These are phyloP conservation scores for Dendronephthya gigantea DNA, from an alignment of 64 coral and sea anemone species.

Conservation along the genomic window DNA sequence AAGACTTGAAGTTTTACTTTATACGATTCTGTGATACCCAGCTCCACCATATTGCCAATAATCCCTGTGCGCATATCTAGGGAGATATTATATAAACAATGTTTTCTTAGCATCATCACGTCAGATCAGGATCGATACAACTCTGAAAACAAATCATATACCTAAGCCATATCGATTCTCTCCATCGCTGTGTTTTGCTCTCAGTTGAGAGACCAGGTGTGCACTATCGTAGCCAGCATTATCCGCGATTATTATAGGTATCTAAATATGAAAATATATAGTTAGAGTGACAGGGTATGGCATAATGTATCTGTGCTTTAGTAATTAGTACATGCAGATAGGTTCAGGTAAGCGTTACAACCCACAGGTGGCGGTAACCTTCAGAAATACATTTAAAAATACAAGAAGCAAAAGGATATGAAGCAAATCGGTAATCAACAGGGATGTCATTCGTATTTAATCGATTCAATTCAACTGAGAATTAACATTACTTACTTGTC, in stretches of 20 bases:
- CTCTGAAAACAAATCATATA: conserved; percentile 12
- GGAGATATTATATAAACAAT: neutral
- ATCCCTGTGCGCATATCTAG: conserved; percentile 73
- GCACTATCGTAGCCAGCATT: conserved; percentile 99
- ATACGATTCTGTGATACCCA: conserved; percentile 90
- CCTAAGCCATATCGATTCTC: conserved; percentile 67
- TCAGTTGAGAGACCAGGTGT: conserved; percentile 85
- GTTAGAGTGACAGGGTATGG: too few species aligned
- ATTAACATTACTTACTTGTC: conserved; percentile 44
- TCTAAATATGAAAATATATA: conserved; percentile 16
- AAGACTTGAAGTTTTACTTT: conserved; percentile 90
- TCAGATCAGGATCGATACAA: too few species aligned
- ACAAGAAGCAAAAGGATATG: too few species aligned
- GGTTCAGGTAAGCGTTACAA: too few species aligned
- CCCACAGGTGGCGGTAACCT: neutral
- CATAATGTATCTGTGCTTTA: too few species aligned
- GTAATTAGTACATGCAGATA: too few species aligned
- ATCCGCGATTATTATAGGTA: conserved; percentile 93
- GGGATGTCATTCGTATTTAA: too few species aligned
- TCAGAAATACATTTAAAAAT: too few species aligned
- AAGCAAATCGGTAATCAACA: too few species aligned
- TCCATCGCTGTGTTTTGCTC: conserved; percentile 82
- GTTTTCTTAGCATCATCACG: neutral
- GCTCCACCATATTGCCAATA: conserved; percentile 73
- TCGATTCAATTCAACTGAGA: too few species aligned